Evolutionary conservation across 2,113 vertebrate genomes (phyloP), one percentile per base, ranked within the genome.

Genomic region (Athene noctua): DNA sequence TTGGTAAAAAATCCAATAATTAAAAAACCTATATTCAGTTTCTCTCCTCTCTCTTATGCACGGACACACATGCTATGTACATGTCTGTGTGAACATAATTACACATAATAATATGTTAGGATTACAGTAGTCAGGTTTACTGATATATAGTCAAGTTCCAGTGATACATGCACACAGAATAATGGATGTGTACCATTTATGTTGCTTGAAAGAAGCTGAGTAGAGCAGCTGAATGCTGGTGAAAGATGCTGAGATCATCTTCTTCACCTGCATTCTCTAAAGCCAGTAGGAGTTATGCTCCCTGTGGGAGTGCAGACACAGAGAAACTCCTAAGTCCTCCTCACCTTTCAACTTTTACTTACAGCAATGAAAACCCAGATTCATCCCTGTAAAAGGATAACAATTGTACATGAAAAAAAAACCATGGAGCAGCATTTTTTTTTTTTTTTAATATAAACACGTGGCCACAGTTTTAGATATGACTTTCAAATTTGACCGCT

Each of bases 21-120:
- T 52, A 38, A 22, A 80, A 71, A 73, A 66, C 16, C 5, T 15
- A 4, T 29, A 36, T 25, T 11, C 9, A 61, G 11, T 36, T 75
- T 86, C 6, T 79, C 3, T 6, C 12, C 13, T 52, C 30, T 54
- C 15, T 65, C 8, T 65, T 65, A 63, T 0, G 1, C 13, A 30
- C 14, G 66, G 25, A 36, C 2, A 36, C 5, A 14, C 0, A 0
- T 74, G 19, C 14, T 66, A 13, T 52, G 14, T 57, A 36, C 3
- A 5, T 22, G 11, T 29, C 36, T 73, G 20, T 36, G 38, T 54
- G 73, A 42, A 36, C 4, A 18, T 14, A 61, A 79, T 27, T 57
- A 27, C 25, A 59, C 29, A 27, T 15, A 38, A 78, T 27, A 51
- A 25, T n/a, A 34, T 26, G 2, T 38, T 73, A 73, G 5, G 25